A percentile compares a stretch with the other conserved stretches of the same genome.
Conservation (phyloP, 2,797 vertebrate species). For the Tokudaia muenninki region DNA sequence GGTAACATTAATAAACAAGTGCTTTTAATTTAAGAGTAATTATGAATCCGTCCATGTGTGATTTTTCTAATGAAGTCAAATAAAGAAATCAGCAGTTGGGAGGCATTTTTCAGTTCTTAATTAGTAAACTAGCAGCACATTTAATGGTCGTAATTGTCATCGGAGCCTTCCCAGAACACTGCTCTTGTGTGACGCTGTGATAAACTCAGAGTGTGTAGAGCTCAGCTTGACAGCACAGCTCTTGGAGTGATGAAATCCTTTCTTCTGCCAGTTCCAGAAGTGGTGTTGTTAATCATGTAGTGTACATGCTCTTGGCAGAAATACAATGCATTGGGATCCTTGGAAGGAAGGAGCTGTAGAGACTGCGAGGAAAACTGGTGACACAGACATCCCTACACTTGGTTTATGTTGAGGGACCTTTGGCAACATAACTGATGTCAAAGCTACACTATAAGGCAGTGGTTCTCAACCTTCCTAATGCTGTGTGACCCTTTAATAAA, state of each 20-base stretch:
- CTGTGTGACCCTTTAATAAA: background rate
- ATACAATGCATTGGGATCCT: constrained; percentile 26
- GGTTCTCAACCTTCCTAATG: background rate
- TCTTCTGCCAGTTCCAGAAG: constrained; percentile 10
- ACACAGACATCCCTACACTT: background rate
- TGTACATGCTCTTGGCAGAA: constrained; percentile 7
- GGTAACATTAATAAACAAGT: constrained; percentile 81
- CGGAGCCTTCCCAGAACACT: background rate
- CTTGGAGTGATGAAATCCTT: constrained; percentile 1
- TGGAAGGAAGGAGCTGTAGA: background rate
- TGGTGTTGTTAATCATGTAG: constrained; percentile 27
- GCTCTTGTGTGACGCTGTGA: constrained; percentile 43
- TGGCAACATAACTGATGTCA: background rate
- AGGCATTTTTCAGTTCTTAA: constrained; percentile 70
- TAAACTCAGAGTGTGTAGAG: constrained; percentile 1
- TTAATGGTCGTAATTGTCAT: constrained; percentile 66
- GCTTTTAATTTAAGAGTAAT: constrained; percentile 80
- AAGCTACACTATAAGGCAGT: background rate
- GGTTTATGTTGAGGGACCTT: background rate
- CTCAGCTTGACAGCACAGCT: background rate
- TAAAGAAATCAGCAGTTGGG: constrained; percentile 76
- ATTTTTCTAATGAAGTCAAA: constrained; percentile 82
- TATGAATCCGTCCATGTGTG: constrained; percentile 73
- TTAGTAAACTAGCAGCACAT: constrained; percentile 77
- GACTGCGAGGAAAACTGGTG: background rate